phyloP scores from a whole-genome alignment of 2,113 vertebrate species.

The Petromus typicus region DNA sequence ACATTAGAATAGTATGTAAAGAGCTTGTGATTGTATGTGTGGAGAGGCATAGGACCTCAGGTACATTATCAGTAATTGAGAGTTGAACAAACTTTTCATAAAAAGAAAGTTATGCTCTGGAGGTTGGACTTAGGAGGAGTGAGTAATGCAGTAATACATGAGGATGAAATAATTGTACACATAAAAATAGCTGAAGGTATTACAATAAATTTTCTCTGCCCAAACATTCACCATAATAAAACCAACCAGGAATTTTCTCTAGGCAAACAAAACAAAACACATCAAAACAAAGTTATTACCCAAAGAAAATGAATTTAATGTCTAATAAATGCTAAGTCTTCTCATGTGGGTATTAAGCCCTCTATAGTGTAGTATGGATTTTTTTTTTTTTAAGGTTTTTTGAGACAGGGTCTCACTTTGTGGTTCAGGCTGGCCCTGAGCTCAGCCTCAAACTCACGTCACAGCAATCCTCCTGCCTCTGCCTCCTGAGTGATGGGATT shows the following conservation, averaged over 20 bases:
- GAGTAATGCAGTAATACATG: neutral
- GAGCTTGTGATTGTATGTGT: neutral
- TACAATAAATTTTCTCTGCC: neutral
- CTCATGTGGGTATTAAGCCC: neutral
- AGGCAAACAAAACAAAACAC: neutral
- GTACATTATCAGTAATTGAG: neutral
- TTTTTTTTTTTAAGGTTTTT: no score
- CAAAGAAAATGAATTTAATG: neutral
- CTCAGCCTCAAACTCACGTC: no score
- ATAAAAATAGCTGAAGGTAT: neutral
- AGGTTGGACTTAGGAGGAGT: neutral
- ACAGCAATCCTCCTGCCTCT: no score
- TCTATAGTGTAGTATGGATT: neutral
- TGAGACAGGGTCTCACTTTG: no score
- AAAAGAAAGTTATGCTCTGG: neutral
- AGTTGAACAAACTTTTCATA: neutral
- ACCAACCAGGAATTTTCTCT: neutral
- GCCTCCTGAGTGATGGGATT: no score
- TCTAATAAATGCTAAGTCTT: neutral
- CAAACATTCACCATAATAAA: neutral
- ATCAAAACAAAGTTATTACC: neutral
- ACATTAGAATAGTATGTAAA: neutral
- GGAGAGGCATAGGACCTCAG: neutral
- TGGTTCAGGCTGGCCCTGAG: no score
- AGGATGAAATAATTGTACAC: neutral